A percentile compares a stretch with the other conserved stretches of the same genome.
Evolutionary conservation across 2,888 invertebrate species (phyloP).

Genomic region (Blastobasis lacticolella): DNA sequence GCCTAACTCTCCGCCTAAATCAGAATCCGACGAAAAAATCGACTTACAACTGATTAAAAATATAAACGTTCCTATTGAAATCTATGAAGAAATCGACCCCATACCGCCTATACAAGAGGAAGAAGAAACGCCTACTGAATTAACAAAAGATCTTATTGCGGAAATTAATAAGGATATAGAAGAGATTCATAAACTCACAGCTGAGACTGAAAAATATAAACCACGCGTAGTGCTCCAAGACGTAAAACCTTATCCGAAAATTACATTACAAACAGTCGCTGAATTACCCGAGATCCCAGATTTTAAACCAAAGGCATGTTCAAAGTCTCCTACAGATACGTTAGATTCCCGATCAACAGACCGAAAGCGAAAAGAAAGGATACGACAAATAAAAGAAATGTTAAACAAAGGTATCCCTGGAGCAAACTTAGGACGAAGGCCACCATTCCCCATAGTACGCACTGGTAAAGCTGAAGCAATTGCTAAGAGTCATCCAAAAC

Average conservation of each 20-base stretch:
- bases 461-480: conserved; percentile 76
- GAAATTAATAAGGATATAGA: conserved; percentile 68
- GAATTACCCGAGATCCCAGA: conserved; percentile 77
- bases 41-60: conserved; percentile 41
- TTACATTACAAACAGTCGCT: conserved; percentile 76
- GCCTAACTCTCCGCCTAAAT: conserved; percentile 65
- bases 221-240: conserved; percentile 63
- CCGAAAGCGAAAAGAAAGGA: conserved; percentile 75
- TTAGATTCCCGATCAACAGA: conserved; percentile 64
- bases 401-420: conserved; percentile 80
- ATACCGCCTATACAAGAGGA: conserved; percentile 62
- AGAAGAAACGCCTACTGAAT: conserved; percentile 56
- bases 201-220: conserved; percentile 55
- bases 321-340: conserved; percentile 47
- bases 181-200: conserved; percentile 66
- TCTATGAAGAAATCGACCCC: conserved; percentile 56
- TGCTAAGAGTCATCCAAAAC: conserved; percentile 80
- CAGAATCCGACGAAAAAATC: conserved; percentile 52
- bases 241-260: conserved; percentile 69
- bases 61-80: conserved; percentile 46
- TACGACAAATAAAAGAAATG: conserved; percentile 81
- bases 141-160: conserved; percentile 51
- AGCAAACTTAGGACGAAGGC: conserved; percentile 60
- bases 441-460: conserved; percentile 81
- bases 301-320: conserved; percentile 56